These are phyloP conservation scores for Chionomys nivalis DNA, from an alignment of 2,113 vertebrate genomes.

Conservation along the genomic window DNA sequence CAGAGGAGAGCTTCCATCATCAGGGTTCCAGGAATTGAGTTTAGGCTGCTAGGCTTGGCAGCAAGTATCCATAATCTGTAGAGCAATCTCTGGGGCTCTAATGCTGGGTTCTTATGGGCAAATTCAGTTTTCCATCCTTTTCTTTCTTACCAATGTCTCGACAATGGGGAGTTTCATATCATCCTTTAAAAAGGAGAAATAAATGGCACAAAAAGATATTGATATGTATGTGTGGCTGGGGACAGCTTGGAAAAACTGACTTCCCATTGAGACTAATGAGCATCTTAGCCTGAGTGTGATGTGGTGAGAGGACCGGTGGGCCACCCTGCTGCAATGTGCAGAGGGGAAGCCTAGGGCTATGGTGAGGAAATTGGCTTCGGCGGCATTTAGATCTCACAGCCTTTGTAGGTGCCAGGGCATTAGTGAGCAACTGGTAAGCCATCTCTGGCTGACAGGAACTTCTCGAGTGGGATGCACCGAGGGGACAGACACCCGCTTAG, in stretches of 20 bases:
- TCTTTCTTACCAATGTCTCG: background rate
- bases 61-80: background rate
- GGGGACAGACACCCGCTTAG: background rate
- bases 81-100: background rate
- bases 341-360: background rate
- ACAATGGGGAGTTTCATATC: background rate
- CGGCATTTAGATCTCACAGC: background rate
- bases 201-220: background rate
- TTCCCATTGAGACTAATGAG: background rate
- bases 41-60: background rate
- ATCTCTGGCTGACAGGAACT: background rate
- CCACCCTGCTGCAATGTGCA: too few relatives aligned
- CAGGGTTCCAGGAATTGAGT: background rate
- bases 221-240: background rate
- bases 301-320: background rate
- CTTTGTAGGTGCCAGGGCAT: background rate
- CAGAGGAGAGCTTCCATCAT: background rate
- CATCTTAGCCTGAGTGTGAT: background rate
- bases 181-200: background rate
- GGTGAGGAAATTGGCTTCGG: rapidly evolving
- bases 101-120: background rate
- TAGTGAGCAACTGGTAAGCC: rapidly evolving
- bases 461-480: rapidly evolving
- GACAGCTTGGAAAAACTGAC: background rate
- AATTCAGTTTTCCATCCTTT: background rate